Conservation (phyloP, 2,797 vertebrate species). For the Thalassophryne amazonica region DNA sequence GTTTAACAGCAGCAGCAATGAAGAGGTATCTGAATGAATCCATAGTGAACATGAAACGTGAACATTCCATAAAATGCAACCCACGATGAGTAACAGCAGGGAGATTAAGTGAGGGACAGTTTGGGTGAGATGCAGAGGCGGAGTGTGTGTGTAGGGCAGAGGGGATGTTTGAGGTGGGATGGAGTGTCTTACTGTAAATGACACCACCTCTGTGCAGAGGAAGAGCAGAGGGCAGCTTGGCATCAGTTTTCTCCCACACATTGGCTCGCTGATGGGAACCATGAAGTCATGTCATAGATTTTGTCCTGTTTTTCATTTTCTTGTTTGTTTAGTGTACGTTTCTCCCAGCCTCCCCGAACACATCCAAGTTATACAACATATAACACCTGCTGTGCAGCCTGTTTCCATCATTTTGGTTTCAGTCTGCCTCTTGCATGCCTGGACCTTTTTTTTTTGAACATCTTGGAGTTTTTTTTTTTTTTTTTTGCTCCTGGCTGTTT, state of each 20-base stretch:
- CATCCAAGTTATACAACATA: too few species aligned
- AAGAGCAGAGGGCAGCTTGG: slow-evolving; percentile 15
- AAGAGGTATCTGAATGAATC: slow-evolving; percentile 34
- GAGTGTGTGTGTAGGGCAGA: slow-evolving; percentile 5
- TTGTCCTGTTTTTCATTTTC: too few species aligned
- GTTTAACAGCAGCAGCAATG: too few species aligned
- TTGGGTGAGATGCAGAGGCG: slow-evolving; percentile 26
- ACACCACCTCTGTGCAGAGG: slow-evolving; percentile 20
- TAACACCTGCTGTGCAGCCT: too few species aligned
- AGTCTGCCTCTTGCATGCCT: too few species aligned
- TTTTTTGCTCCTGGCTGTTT: too few species aligned
- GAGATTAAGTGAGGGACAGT: slow-evolving; percentile 31
- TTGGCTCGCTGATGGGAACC: slow-evolving; percentile 27
- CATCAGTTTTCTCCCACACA: slow-evolving; percentile 23
- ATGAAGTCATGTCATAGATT: too few species aligned
- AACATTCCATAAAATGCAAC: slow-evolving; percentile 62
- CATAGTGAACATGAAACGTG: slow-evolving; percentile 47
- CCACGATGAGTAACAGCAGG: slow-evolving; percentile 23
- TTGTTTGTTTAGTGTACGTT: too few species aligned
- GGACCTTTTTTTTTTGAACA: too few species aligned
- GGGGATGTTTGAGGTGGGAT: neutral
- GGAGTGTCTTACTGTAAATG: slow-evolving; percentile 46
- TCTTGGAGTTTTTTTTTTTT: too few species aligned
- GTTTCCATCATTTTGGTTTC: too few species aligned
- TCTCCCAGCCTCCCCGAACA: too few species aligned